Evolutionary conservation across 2,797 vertebrate genomes (phyloP).

Genomic region (Mormyrops attenuatus): DNA sequence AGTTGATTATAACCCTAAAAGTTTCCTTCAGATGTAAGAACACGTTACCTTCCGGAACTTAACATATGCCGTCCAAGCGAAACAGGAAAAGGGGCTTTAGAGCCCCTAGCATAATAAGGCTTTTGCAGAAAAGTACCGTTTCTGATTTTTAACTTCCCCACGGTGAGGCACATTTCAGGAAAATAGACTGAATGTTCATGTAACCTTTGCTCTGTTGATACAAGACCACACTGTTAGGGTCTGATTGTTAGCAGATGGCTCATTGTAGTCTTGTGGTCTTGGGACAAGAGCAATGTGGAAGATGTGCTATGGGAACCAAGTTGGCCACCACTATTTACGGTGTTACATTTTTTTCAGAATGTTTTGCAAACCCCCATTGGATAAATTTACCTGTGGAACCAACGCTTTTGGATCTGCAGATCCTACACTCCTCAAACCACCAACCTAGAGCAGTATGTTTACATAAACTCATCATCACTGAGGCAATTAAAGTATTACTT

Average conservation of each 20-base stretch:
- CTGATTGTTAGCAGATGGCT: conserved; percentile 49
- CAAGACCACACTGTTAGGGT: conserved; percentile 58
- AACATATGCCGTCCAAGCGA: conserved; percentile 75
- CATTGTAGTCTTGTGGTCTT: conserved; percentile 31
- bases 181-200: conserved; percentile 46
- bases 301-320: conserved; percentile 30
- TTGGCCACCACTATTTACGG: neutral
- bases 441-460: neutral
- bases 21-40: conserved; percentile 78
- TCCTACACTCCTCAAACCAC: neutral
- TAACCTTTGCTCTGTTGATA: conserved; percentile 60
- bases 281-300: conserved; percentile 30
- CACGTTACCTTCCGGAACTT: conserved; percentile 79
- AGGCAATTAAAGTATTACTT: neutral
- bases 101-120: conserved; percentile 80
- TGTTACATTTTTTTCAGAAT: neutral
- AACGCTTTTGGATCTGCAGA: neutral
- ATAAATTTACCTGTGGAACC: conserved; percentile 1
- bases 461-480: neutral
- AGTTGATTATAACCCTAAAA: conserved; percentile 29
- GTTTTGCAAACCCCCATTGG: neutral
- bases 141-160: conserved; percentile 62
- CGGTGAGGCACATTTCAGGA: conserved; percentile 52
- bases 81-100: conserved; percentile 84
- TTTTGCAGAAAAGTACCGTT: conserved; percentile 54